Evolutionary conservation across 2,113 vertebrate genomes (phyloP).

Genomic region (Rhinopomastus cyanomelas): DNA sequence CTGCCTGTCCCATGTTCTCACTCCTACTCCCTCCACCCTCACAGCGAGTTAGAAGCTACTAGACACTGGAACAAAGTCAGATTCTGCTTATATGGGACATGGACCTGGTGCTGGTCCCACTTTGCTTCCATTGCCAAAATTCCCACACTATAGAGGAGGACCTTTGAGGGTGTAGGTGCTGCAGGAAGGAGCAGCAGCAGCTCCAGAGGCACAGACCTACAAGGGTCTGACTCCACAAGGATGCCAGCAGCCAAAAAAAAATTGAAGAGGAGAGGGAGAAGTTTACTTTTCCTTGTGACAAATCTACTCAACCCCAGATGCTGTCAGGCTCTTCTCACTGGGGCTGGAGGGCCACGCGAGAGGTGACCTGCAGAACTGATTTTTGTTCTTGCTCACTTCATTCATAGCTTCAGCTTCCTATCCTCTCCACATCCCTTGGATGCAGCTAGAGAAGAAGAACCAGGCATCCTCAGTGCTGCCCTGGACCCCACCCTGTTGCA

Average conservation of each 20-base stretch:
- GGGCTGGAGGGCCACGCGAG: not conserved
- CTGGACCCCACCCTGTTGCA: not conserved
- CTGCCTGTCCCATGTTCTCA: accelerated
- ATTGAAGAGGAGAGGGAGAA: not conserved
- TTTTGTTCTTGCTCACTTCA: not conserved
- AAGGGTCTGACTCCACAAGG: not conserved
- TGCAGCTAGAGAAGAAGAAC: not conserved
- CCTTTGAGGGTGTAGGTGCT: not conserved
- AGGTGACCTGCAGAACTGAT: not conserved
- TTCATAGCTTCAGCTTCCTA: not conserved
- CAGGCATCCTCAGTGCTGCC: not conserved
- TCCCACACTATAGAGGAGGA: not conserved
- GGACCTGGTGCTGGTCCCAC: not conserved
- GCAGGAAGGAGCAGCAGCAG: not conserved
- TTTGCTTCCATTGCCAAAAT: not conserved
- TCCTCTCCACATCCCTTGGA: not conserved
- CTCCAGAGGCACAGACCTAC: not conserved
- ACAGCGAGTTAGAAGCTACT: not conserved
- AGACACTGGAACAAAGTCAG: not conserved
- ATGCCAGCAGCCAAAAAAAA: not conserved
- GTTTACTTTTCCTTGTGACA: not conserved
- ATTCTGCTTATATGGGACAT: accelerated
- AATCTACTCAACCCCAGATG: not conserved
- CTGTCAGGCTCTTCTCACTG: not conserved
- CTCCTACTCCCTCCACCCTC: not conserved